These are phyloP conservation scores for Cyclura pinguis DNA, from an alignment of 2,797 vertebrate genomes.

Conservation along the genomic window DNA sequence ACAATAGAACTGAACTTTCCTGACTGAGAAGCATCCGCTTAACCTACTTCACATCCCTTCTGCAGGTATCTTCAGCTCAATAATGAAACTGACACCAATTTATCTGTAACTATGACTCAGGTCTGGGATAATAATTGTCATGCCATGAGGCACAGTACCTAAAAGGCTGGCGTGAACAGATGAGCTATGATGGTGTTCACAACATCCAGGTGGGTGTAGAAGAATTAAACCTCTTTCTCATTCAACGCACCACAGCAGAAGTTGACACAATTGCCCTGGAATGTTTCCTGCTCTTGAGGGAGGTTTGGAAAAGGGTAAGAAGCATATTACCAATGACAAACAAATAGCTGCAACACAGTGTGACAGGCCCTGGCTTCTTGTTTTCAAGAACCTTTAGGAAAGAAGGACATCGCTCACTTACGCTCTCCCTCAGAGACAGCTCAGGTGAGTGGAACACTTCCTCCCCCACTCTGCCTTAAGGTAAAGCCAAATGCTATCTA, in stretches of 20 bases:
- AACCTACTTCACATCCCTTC: background rate
- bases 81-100: constrained; percentile 26
- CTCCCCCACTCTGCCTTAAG: background rate
- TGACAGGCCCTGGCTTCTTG: background rate
- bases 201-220: constrained; percentile 14
- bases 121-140: constrained; percentile 60
- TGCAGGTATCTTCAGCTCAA: background rate
- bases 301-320: constrained; percentile 1
- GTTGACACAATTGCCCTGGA: background rate
- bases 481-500: background rate
- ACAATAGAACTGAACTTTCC: background rate
- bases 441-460: background rate
- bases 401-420: background rate
- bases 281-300: constrained; percentile 22
- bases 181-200: background rate
- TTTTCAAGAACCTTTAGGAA: background rate
- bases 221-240: background rate
- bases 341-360: background rate
- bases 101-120: constrained; percentile 51
- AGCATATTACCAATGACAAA: background rate
- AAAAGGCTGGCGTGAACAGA: constrained; percentile 43
- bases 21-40: background rate
- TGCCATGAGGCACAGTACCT: constrained; percentile 42
- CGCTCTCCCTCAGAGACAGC: background rate
- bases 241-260: constrained; percentile 2